Conservation (phyloP, 2,113 vertebrate genomes). For the Callocephalon fimbriatum region DNA sequence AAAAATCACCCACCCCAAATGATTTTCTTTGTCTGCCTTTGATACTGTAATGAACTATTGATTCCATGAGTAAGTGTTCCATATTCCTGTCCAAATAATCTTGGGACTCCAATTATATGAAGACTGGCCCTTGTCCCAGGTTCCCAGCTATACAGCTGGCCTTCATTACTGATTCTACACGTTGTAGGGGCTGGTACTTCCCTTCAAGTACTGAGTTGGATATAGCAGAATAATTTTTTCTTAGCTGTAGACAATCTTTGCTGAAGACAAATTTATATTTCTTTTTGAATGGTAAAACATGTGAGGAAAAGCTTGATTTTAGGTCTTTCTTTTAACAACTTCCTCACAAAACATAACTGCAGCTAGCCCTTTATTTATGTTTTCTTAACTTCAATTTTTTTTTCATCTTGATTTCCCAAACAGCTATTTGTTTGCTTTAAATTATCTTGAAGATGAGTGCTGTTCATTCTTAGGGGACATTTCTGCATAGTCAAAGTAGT, state of each 20-base stretch:
- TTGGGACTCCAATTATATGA: background rate
- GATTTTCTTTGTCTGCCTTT: background rate
- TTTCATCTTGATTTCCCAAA: background rate
- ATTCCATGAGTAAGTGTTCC: background rate
- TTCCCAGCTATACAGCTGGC: background rate
- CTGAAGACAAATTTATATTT: background rate
- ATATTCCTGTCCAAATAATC: background rate
- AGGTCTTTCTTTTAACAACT: background rate
- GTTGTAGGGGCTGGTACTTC: background rate
- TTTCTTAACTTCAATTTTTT: background rate
- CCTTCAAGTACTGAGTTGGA: background rate
- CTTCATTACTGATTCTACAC: background rate
- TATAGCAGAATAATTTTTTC: background rate
- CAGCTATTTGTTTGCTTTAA: background rate
- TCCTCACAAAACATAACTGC: background rate
- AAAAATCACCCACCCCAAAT: background rate
- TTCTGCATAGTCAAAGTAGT: background rate
- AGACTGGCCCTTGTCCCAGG: background rate
- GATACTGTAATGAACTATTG: background rate
- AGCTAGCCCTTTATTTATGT: background rate
- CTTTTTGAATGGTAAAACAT: background rate
- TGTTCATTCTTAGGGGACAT: background rate
- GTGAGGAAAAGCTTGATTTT: background rate
- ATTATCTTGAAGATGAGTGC: background rate
- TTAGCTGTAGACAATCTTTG: background rate